Evolutionary conservation across 2,113 vertebrate genomes (phyloP).

Genomic region (Perca fluviatilis): DNA sequence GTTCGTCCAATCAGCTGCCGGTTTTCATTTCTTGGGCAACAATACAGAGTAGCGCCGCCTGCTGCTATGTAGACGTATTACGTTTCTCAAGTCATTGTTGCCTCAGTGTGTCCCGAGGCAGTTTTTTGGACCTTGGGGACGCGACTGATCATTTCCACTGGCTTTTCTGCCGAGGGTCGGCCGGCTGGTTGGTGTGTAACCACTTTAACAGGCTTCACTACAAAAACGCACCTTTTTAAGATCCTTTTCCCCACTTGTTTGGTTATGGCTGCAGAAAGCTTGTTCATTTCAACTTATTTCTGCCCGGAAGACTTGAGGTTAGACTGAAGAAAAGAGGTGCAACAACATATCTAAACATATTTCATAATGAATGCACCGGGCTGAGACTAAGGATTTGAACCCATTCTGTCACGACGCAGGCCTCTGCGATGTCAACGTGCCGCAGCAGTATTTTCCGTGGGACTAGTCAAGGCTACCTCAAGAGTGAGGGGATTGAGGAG

Average conservation of each 20-base stretch:
- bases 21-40: no score
- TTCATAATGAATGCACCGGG: constrained; percentile 41
- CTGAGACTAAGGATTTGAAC: constrained; percentile 51
- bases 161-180: no score
- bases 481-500: constrained; percentile 50
- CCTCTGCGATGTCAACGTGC: background rate
- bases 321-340: background rate
- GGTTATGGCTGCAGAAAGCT: background rate
- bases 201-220: background rate
- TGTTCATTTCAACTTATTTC: constrained; percentile 29
- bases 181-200: no score
- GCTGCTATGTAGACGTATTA: no score
- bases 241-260: background rate
- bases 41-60: no score
- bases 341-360: constrained; percentile 3
- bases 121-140: no score
- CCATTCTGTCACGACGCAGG: constrained; percentile 50
- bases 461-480: constrained; percentile 37
- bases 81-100: no score
- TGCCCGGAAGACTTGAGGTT: background rate
- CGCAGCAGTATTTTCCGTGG: constrained; percentile 35
- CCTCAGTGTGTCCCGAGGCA: no score
- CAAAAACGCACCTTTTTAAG: background rate
- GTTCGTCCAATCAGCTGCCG: no score
- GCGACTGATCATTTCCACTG: no score